Evolutionary conservation across 2,113 vertebrate genomes (phyloP).

Genomic region (Bombycilla garrulus): DNA sequence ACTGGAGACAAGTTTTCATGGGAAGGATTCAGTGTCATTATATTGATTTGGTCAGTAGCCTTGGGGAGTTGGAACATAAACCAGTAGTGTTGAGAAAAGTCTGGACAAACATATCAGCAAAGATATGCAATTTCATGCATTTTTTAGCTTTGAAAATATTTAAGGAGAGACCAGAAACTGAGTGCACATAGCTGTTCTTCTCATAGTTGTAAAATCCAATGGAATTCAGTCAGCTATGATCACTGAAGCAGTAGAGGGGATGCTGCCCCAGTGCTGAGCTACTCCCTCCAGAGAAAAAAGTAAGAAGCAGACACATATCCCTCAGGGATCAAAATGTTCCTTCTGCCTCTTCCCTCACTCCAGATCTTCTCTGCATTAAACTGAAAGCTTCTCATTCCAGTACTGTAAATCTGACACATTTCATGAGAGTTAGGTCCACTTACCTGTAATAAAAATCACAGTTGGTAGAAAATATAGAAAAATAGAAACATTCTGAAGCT

Average conservation of each 20-base stretch:
- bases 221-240: neutral
- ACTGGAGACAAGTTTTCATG: neutral
- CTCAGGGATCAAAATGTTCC: neutral
- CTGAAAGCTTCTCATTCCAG: neutral
- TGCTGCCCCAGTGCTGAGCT: neutral
- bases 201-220: neutral
- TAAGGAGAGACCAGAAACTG: neutral
- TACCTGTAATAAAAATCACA: neutral
- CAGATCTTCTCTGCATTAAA: neutral
- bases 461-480: neutral
- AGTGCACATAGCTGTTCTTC: neutral
- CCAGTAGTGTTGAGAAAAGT: neutral
- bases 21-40: neutral
- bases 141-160: neutral
- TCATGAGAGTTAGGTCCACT: neutral
- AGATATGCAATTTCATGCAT: fast-evolving
- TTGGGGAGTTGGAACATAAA: neutral
- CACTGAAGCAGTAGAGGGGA: neutral
- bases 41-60: neutral
- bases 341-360: neutral
- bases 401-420: neutral
- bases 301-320: neutral
- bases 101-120: neutral
- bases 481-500: neutral
- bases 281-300: neutral